Evolutionary conservation across 2,888 invertebrate genomes (phyloP).

Genomic region (Apodemia zela): DNA sequence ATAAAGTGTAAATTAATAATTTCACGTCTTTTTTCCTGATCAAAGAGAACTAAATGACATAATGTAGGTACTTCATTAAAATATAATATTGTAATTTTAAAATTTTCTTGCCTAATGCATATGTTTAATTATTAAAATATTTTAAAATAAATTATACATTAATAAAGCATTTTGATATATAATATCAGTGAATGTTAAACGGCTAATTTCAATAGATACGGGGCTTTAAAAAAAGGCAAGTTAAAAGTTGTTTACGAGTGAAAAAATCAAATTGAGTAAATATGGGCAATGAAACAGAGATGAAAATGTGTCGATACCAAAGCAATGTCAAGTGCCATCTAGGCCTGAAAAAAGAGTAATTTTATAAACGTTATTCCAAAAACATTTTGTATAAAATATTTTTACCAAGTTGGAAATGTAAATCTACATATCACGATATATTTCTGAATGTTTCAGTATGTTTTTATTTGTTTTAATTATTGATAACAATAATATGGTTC

Average conservation of each 20-base stretch:
- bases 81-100: too few relatives aligned
- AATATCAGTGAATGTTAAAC: background rate
- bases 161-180: too few relatives aligned
- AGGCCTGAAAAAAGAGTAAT: slow-evolving; percentile 2
- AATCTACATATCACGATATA: background rate
- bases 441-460: background rate
- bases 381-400: background rate
- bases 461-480: too few relatives aligned
- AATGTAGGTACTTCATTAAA: too few relatives aligned
- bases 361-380: slow-evolving; percentile 7
- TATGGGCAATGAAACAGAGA: slow-evolving; percentile 2
- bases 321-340: slow-evolving; percentile 6
- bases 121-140: too few relatives aligned
- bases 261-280: background rate
- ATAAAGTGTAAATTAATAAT: too few relatives aligned
- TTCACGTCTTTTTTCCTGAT: too few relatives aligned
- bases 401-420: background rate
- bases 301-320: slow-evolving; percentile 10
- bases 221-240: background rate
- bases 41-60: too few relatives aligned
- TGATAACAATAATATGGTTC: too few relatives aligned
- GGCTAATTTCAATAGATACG: background rate
- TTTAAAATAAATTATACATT: too few relatives aligned
- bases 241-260: background rate
- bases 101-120: too few relatives aligned